A percentile compares a stretch with the other conserved stretches of the same genome.
These are phyloP conservation scores for Temnopleurus reevesii DNA, from an alignment of 53 echinoderm and acorn worm species.

Conservation along the genomic window DNA sequence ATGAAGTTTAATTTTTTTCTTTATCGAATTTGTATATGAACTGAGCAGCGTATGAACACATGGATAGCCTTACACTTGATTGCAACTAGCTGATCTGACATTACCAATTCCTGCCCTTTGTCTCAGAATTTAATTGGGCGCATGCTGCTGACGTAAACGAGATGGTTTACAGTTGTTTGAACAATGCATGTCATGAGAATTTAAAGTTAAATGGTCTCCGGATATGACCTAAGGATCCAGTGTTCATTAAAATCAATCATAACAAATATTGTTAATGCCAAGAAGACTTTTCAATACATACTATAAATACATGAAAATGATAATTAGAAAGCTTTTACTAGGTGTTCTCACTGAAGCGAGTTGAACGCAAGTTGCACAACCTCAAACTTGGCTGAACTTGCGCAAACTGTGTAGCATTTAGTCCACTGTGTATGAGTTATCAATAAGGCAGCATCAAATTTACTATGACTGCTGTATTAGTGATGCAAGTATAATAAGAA, in stretches of 20 bases:
- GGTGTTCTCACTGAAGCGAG: too few species aligned
- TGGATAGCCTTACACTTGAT: background rate
- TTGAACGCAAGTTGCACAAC: too few species aligned
- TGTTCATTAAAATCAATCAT: background rate
- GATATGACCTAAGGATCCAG: background rate
- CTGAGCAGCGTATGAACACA: background rate
- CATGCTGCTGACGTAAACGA: background rate
- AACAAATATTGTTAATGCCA: background rate
- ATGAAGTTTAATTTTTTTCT: background rate
- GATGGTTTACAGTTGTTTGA: conserved; percentile 7
- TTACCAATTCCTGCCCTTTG: background rate
- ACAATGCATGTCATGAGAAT: background rate
- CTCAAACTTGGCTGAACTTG: too few species aligned
- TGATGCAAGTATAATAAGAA: too few species aligned
- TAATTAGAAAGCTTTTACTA: too few species aligned
- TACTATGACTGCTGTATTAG: too few species aligned
- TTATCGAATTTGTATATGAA: background rate
- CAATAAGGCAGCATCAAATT: too few species aligned
- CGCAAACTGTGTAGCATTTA: too few species aligned
- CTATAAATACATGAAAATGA: too few species aligned
- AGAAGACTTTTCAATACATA: too few species aligned
- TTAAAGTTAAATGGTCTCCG: background rate
- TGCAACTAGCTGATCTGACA: background rate
- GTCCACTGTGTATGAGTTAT: too few species aligned
- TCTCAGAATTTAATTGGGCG: conserved; percentile 8